Base-by-base conservation (phyloP, 2,797 vertebrate species). In the Hippopotamyrus pictus region DNA sequence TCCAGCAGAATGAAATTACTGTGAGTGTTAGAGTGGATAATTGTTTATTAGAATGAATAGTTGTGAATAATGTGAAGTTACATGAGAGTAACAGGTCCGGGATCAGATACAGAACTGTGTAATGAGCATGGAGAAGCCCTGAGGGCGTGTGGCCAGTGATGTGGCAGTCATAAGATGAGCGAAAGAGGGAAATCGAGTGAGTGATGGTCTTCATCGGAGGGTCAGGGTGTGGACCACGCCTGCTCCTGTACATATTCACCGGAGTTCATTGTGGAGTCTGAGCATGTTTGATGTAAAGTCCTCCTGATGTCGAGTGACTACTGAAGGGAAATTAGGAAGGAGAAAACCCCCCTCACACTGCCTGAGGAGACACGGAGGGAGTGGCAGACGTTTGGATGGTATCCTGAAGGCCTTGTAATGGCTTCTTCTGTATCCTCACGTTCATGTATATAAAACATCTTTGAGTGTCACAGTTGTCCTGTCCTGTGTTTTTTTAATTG, bases 71-170 rank as follows among this genome's bases (percentile, higher is more conserved):
- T 29, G 46, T 84, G 82, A 84, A 44, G 22, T 84, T 84, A 51
- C 17, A 22, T 46, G 48, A 51, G n/a, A 48, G 82, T 51, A n/a
- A 84, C 82, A 4, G 22, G n/a, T 5, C 41, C 2, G 8, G 44
- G 82, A 25, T 29, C 51, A 53, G 84, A 7, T 25, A 53, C 29
- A 87, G 33, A 51, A 37, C 2, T 19, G 53, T 44, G 50, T 17
- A 1, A n/a, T 33, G 51, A 59, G 51, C 22, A 41, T 1, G 14
- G 5, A 57, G 85, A 44, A 19, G 33, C 29, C 12, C 29, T 37
- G 91, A 91, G 93, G 88, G 94, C 89, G 92, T 93, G 93, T 86
- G 91, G 83, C 5, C 51, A 90, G 48, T 73, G 22, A 86, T 44
- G 89, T 85, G 93, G 89, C 90, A 46, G 90, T 88, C 22, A 54